These are phyloP conservation scores for Toxotes lorentzi DNA, from an alignment of 2,797 vertebrate genomes.

Conservation along the genomic window DNA sequence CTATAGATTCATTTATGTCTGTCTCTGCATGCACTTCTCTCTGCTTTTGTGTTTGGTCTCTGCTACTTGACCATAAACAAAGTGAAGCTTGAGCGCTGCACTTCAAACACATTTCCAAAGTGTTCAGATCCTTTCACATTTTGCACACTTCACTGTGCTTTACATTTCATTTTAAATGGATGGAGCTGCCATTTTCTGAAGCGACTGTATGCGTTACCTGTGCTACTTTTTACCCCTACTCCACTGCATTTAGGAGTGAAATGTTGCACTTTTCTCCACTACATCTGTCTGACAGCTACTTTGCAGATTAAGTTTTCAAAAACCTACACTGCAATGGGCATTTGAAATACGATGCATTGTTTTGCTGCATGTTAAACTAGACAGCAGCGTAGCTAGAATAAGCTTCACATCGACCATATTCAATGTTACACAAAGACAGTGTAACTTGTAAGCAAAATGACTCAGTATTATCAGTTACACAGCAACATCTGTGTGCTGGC, in stretches of 20 bases:
- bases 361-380: not conserved
- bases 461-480: too few relatives aligned
- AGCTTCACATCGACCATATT: too few relatives aligned
- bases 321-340: not conserved
- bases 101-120: not conserved
- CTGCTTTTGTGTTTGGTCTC: not conserved
- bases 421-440: too few relatives aligned
- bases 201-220: too few relatives aligned
- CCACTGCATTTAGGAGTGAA: too few relatives aligned
- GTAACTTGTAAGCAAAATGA: too few relatives aligned
- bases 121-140: not conserved
- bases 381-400: not conserved
- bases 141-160: not conserved
- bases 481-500: too few relatives aligned
- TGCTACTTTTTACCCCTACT: not conserved
- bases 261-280: not conserved
- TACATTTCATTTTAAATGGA: too few relatives aligned
- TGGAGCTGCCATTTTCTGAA: too few relatives aligned
- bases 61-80: conserved; percentile 6
- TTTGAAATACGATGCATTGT: not conserved
- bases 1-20: conserved; percentile 18
- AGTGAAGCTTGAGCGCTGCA: not conserved
- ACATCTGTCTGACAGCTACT: too few relatives aligned
- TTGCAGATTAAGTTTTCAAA: not conserved
- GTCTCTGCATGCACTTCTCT: not conserved